Evolutionary conservation across 2,888 invertebrate species (phyloP).

Genomic region (Eupithecia tripunctaria): DNA sequence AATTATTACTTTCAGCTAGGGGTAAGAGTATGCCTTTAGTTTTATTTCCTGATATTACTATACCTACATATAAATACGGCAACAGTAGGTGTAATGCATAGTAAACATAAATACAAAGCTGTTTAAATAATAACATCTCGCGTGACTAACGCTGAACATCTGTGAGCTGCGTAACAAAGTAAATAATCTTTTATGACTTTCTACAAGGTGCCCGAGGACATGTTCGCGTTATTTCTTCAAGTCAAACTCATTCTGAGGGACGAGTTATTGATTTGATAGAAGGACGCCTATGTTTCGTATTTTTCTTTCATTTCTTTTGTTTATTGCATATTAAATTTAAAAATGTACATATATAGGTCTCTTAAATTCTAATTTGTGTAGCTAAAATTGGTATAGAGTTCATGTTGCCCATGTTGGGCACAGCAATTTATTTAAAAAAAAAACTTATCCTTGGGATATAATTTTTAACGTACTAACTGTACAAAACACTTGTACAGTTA

Average conservation of each 20-base stretch:
- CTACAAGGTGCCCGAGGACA: constrained; percentile 3
- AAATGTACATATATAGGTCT: too few relatives aligned
- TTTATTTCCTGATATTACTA: neutral
- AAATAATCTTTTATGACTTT: constrained; percentile 15
- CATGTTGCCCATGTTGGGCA: too few relatives aligned
- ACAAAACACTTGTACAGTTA: too few relatives aligned
- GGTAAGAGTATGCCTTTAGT: neutral
- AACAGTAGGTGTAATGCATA: neutral
- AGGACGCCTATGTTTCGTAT: neutral
- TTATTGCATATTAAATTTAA: too few relatives aligned
- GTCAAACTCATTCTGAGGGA: neutral
- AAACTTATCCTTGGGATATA: too few relatives aligned
- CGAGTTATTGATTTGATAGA: neutral
- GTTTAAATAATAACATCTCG: constrained; percentile 8
- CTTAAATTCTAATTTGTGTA: too few relatives aligned
- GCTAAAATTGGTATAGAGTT: too few relatives aligned
- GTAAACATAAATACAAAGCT: constrained; percentile 24
- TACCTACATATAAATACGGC: neutral
- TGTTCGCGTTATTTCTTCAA: neutral
- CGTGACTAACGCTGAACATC: constrained; percentile 20
- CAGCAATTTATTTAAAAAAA: too few relatives aligned
- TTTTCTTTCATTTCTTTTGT: neutral
- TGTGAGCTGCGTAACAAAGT: neutral
- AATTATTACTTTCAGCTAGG: neutral
- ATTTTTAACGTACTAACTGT: too few relatives aligned